Evolutionary conservation across 35 echinoderm and acorn worm genomes (phyloP).

Genomic region (Ptychodera flava): DNA sequence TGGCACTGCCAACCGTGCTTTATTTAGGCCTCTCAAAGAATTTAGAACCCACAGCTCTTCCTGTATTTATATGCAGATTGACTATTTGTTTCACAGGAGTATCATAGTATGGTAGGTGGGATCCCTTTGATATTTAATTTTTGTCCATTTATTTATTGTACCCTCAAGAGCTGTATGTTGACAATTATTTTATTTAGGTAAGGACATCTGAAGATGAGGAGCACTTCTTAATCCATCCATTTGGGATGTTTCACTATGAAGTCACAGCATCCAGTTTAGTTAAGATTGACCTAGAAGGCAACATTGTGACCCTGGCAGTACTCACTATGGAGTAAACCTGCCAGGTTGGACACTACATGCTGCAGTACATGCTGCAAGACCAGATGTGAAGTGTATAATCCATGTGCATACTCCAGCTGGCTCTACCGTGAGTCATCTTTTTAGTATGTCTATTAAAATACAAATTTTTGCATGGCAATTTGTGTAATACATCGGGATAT

Average conservation of each 20-base stretch:
- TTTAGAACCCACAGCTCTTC: too few species aligned
- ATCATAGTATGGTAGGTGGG: too few species aligned
- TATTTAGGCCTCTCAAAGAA: too few species aligned
- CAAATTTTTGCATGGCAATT: too few species aligned
- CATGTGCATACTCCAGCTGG: conserved; percentile 78
- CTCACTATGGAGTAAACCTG: conserved; percentile 68
- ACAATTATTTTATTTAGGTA: conserved; percentile 64
- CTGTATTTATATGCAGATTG: too few species aligned
- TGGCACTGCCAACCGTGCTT: too few species aligned
- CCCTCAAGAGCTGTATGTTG: too few species aligned
- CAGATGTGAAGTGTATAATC: conserved; percentile 85
- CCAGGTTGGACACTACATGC: conserved; percentile 90
- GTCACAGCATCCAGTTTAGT: conserved; percentile 83
- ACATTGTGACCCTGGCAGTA: conserved; percentile 68
- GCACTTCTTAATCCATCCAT: conserved; percentile 95
- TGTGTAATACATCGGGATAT: too few species aligned
- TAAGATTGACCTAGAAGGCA: conserved; percentile 88
- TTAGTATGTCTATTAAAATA: too few species aligned
- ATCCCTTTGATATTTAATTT: too few species aligned
- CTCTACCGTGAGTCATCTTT: conserved; percentile 90
- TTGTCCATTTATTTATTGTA: too few species aligned
- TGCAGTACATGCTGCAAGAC: conserved; percentile 86
- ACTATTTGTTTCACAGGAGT: too few species aligned
- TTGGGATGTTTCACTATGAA: conserved; percentile 90
- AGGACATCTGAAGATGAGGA: conserved; percentile 72